Conservation (phyloP, 2,113 vertebrate genomes). For the Melospiza melodia region DNA sequence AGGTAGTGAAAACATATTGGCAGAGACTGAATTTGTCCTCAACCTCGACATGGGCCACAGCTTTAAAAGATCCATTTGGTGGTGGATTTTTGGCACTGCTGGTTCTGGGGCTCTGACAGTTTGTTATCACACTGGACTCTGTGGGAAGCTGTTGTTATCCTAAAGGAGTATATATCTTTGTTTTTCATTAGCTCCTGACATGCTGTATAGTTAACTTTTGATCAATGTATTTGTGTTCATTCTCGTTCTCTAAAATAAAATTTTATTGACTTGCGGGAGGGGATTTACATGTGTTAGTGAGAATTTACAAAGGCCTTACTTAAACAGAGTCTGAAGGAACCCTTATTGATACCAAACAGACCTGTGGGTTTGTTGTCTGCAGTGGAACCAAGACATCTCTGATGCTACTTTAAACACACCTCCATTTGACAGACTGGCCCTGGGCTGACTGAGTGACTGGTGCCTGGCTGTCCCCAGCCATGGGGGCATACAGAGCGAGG, state of each 20-base stretch:
- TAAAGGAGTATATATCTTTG: not conserved
- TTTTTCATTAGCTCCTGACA: not conserved
- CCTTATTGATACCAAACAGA: not conserved
- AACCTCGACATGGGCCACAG: not conserved
- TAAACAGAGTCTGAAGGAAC: not conserved
- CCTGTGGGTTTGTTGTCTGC: not conserved
- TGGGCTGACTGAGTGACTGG: accelerated
- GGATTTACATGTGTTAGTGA: not conserved
- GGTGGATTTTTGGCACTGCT: not conserved
- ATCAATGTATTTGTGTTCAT: not conserved
- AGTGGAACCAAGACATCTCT: not conserved
- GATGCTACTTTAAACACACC: not conserved
- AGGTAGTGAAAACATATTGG: not conserved
- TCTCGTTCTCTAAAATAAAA: conserved; percentile 23
- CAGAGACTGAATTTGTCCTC: not conserved
- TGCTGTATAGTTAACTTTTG: not conserved
- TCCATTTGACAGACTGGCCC: accelerated
- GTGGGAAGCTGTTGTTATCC: not conserved
- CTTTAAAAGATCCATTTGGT: not conserved
- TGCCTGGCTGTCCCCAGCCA: not conserved
- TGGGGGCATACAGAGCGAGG: accelerated
- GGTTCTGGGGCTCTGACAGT: not conserved
- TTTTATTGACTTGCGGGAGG: not conserved
- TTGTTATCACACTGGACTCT: not conserved
- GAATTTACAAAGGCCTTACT: not conserved